A percentile compares a stretch with the other conserved stretches of the same genome.
Evolutionary conservation across 2,888 invertebrate species (phyloP).

Genomic region (Ferrisia virgata): DNA sequence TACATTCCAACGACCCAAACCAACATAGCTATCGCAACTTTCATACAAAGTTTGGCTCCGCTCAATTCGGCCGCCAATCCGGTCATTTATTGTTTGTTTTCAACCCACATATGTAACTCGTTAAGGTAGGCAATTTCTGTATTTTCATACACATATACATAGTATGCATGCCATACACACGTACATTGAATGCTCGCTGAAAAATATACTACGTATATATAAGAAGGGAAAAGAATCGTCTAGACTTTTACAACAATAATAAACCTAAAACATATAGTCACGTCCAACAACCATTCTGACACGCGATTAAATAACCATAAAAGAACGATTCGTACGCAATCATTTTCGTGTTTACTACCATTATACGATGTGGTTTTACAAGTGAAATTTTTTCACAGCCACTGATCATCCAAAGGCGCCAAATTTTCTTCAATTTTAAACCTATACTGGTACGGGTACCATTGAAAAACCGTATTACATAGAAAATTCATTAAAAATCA

Average conservation of each 20-base stretch:
- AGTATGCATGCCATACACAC: too few relatives aligned
- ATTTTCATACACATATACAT: background rate
- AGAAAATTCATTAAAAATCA: constrained; percentile 18
- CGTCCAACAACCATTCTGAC: background rate
- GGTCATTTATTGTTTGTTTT: constrained; percentile 89
- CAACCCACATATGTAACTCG: constrained; percentile 79
- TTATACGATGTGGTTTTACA: background rate
- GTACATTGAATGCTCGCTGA: too few relatives aligned
- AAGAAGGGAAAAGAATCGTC: background rate
- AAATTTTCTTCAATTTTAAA: background rate
- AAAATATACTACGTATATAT: too few relatives aligned
- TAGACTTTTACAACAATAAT: background rate
- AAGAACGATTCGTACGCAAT: background rate
- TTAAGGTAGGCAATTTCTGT: constrained; percentile 62
- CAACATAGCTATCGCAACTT: constrained; percentile 79
- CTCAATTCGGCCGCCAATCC: constrained; percentile 93
- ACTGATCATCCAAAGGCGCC: background rate
- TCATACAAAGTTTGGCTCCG: constrained; percentile 87
- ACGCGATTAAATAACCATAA: constrained; percentile 13
- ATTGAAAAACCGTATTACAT: background rate
- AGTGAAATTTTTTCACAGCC: background rate
- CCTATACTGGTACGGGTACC: too few relatives aligned
- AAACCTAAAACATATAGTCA: background rate
- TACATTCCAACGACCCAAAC: constrained; percentile 75
- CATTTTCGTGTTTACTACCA: constrained; percentile 5